A percentile compares a stretch with the other conserved stretches of the same genome.
Conservation (phyloP, 1,140 invertebrate species). For the Drosophila trapezifrons region DNA sequence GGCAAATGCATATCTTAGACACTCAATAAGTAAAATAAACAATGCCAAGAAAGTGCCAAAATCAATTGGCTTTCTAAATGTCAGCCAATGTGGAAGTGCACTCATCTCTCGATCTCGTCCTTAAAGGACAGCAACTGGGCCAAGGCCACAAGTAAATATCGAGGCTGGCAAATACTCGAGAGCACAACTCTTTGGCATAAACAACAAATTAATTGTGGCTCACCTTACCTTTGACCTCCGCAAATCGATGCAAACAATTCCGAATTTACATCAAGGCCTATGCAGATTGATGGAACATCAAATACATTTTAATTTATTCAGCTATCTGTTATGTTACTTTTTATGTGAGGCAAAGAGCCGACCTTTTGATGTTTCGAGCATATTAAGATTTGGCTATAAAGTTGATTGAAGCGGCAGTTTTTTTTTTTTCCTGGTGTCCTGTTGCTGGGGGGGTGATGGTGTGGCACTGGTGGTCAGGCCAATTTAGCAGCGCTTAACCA, state of each 20-base stretch:
- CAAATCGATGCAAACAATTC: constrained; percentile 29
- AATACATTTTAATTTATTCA: constrained; percentile 45
- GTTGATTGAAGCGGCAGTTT: constrained; percentile 36
- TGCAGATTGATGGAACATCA: constrained; percentile 35
- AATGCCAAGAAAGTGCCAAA: constrained; percentile 68
- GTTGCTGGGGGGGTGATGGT: not conserved
- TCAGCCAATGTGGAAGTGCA: constrained; percentile 43
- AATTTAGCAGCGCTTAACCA: constrained; percentile 69
- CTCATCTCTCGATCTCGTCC: constrained; percentile 20
- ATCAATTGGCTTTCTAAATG: constrained; percentile 66
- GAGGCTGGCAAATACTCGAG: not conserved
- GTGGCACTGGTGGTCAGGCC: constrained; percentile 40
- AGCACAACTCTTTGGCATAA: constrained; percentile 11
- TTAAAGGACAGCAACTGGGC: constrained; percentile 23
- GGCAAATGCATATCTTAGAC: constrained; percentile 63
- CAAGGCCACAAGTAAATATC: constrained; percentile 34
- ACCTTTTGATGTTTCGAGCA: constrained; percentile 36
- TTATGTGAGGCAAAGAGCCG: not conserved
- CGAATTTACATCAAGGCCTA: constrained; percentile 6
- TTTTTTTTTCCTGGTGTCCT: not conserved
- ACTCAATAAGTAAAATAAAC: constrained; percentile 70
- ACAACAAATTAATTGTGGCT: constrained; percentile 48
- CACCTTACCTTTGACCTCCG: constrained; percentile 12
- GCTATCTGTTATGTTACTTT: constrained; percentile 24
- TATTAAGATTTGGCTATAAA: constrained; percentile 45